phyloP scores from a whole-genome alignment of 1,140 invertebrate species.

The Drosophila orosa region DNA sequence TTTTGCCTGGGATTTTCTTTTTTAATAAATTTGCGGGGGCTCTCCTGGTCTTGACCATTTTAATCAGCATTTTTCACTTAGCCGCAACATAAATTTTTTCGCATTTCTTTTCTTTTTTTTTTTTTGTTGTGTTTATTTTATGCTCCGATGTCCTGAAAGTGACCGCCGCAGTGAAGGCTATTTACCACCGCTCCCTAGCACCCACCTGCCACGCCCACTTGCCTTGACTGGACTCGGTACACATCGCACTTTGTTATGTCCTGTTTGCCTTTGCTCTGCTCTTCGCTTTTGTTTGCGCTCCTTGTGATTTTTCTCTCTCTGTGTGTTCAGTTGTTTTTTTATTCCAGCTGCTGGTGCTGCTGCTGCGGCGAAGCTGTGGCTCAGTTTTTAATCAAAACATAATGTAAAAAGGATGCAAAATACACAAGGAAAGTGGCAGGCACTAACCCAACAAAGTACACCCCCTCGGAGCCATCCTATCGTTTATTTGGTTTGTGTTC shows the following conservation, averaged over 20 bases:
- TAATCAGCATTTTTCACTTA: conserved; percentile 58
- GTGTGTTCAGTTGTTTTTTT: conserved; percentile 30
- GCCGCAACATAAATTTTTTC: conserved; percentile 22
- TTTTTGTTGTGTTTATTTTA: conserved; percentile 8
- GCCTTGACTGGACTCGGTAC: conserved; percentile 29
- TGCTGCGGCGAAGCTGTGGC: conserved; percentile 41
- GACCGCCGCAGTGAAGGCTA: conserved; percentile 39
- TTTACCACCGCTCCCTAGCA: conserved; percentile 16
- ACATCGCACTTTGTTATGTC: conserved; percentile 48
- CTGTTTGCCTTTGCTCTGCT: conserved; percentile 43
- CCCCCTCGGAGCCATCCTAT: conserved; percentile 4
- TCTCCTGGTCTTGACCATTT: conserved; percentile 39
- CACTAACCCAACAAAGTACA: conserved; percentile 35
- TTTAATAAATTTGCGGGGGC: conserved; percentile 29
- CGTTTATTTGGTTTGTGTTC: conserved; percentile 39
- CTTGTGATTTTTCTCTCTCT: conserved; percentile 38
- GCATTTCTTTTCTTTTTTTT: no score
- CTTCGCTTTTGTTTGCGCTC: conserved; percentile 36
- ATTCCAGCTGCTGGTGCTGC: conserved; percentile 19
- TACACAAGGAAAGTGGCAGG: conserved; percentile 49
- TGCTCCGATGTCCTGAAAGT: conserved; percentile 45
- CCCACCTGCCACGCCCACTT: conserved; percentile 16
- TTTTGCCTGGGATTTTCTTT: conserved; percentile 19
- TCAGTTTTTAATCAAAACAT: conserved; percentile 78
- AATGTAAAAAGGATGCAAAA: conserved; percentile 59